Evolutionary conservation across 2,888 invertebrate genomes (phyloP).

Genomic region (Pherbina coryleti): DNA sequence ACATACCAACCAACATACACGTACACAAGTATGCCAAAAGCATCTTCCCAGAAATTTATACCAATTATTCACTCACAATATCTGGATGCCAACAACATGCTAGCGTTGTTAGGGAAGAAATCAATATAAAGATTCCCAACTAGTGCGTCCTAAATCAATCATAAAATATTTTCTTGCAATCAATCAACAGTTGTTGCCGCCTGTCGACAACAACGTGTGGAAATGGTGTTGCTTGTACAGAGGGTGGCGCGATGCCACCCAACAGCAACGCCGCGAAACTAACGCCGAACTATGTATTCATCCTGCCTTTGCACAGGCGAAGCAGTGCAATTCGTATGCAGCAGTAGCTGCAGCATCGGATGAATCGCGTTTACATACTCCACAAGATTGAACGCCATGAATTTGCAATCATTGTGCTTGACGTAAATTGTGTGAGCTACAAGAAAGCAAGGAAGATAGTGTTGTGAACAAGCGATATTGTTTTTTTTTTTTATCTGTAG

Average conservation of each 20-base stretch:
- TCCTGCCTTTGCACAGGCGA: background rate
- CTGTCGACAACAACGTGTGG: constrained; percentile 10
- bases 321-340: constrained; percentile 8
- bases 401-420: constrained; percentile 29
- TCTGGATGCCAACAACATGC: constrained; percentile 24
- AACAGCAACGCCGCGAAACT: too few relatives aligned
- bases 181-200: constrained; percentile 39
- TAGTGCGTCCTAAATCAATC: constrained; percentile 34
- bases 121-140: constrained; percentile 26
- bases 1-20: background rate
- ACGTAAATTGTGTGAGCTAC: constrained; percentile 7
- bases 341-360: background rate
- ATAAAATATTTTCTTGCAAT: constrained; percentile 38
- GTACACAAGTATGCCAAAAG: background rate
- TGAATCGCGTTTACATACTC: constrained; percentile 9
- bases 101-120: constrained; percentile 2
- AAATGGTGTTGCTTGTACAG: background rate
- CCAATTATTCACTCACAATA: constrained; percentile 33
- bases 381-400: constrained; percentile 26
- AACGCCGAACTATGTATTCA: too few relatives aligned
- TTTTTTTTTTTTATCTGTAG: too few relatives aligned
- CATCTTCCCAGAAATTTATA: constrained; percentile 21
- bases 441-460: background rate
- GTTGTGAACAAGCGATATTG: background rate
- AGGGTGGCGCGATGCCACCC: too few relatives aligned